Conservation (phyloP, 1,140 invertebrate species). For the Cydia strobilella region DNA sequence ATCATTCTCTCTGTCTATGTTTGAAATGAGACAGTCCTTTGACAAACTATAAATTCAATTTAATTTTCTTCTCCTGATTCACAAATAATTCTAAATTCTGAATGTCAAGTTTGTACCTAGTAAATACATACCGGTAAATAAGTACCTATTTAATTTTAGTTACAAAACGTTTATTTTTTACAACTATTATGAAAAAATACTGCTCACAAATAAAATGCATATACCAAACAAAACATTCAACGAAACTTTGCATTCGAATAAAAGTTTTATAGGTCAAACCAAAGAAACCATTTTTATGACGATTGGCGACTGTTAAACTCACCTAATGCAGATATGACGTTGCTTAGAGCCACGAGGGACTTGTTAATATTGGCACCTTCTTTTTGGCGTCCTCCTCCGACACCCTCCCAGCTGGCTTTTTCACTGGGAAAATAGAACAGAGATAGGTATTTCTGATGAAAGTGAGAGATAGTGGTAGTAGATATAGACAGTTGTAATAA, state of each 20-base stretch:
- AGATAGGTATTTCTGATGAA: not conserved
- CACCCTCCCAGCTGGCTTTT: slow-evolving; percentile 66
- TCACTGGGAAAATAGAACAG: slow-evolving; percentile 46
- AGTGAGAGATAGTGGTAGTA: too few species aligned
- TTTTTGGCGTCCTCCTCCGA: slow-evolving; percentile 79
- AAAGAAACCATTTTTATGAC: not conserved
- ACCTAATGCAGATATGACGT: slow-evolving; percentile 89
- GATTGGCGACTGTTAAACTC: slow-evolving; percentile 47
- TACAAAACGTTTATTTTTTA: too few species aligned
- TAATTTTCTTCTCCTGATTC: too few species aligned
- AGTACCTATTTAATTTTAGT: too few species aligned
- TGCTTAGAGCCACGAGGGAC: slow-evolving; percentile 88
- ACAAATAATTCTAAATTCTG: too few species aligned
- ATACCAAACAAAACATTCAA: not conserved
- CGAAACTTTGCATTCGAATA: not conserved
- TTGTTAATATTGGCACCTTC: slow-evolving; percentile 92
- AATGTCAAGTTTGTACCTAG: too few species aligned
- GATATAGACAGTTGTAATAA: too few species aligned
- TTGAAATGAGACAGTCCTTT: too few species aligned
- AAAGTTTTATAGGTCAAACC: slow-evolving; percentile 5
- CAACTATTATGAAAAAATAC: not conserved
- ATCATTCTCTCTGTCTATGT: too few species aligned
- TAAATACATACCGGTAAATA: too few species aligned
- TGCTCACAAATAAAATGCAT: not conserved
- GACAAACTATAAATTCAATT: too few species aligned